Evolutionary conservation across 2,888 invertebrate species (phyloP).

Genomic region (Rhynchonema sp.): DNA sequence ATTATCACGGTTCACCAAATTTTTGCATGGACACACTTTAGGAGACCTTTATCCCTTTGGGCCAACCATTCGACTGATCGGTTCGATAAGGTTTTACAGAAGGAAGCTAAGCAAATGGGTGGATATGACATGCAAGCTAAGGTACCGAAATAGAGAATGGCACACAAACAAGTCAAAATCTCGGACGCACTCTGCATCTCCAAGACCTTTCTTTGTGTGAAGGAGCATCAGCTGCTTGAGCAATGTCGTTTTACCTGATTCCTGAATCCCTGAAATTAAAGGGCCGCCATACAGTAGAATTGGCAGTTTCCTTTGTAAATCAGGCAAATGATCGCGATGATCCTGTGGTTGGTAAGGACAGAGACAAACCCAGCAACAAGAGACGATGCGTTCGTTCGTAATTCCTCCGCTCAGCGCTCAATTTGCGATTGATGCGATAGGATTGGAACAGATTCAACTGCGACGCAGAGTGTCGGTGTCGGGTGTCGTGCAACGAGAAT

Average conservation of each 20-base stretch:
- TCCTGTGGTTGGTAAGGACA: too few relatives aligned
- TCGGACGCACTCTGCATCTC: not conserved
- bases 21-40: not conserved
- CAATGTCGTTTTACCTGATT: conserved; percentile 16
- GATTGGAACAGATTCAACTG: too few relatives aligned
- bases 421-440: conserved; percentile 61
- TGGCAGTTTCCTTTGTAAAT: not conserved
- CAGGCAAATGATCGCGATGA: too few relatives aligned
- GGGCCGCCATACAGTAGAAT: not conserved
- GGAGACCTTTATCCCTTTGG: too few relatives aligned
- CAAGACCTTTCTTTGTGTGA: not conserved
- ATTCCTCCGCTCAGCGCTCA: conserved; percentile 90
- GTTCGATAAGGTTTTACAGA: too few relatives aligned
- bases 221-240: conserved; percentile 9
- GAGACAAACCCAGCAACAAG: conserved; percentile 52
- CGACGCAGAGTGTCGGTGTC: too few relatives aligned
- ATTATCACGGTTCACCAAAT: not conserved
- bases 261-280: not conserved
- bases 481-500: too few relatives aligned
- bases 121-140: too few relatives aligned
- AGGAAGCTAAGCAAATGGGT: too few relatives aligned
- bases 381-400: conserved; percentile 90
- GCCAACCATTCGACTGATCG: too few relatives aligned
- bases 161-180: not conserved
- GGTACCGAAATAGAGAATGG: too few relatives aligned